Base-by-base conservation (phyloP, 2,888 invertebrate genomes). In the Drosophila helvetica region DNA sequence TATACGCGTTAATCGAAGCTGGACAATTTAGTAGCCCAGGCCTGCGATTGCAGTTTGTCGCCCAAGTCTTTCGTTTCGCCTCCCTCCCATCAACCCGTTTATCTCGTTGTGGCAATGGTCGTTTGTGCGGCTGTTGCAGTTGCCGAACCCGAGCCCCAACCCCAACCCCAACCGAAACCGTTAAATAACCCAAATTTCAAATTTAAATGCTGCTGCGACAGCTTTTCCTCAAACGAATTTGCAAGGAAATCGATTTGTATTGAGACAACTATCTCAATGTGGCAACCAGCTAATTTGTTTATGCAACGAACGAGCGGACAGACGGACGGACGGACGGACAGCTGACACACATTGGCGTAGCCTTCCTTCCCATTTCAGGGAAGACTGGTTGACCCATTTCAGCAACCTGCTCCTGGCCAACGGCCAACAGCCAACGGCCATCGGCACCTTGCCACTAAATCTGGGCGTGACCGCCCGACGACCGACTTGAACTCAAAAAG, bases 141-240 rank as follows among this genome's bases (percentile, higher is more conserved):
- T 38, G 38, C 38, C 38, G 38, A 38, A 30, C 61, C 48, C 48
- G 73, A 30, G 2, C 65, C 19, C 22, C 4, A 38, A 30, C 61
- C 48, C 48, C 68, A 30, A 9, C 65, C 19, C 22, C 4, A 22
- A 10, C 65, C 69, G 69, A 69, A 56, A 74, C 84, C 84, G 84
- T 84, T 84, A 84, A 85, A 80, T 84, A 84, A 84, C 84, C 84
- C 78, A 74, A 75, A 82, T 84, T 79, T 78, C 46, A 57, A 75
- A 66, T 63, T 69, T 60, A 79, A 79, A 62, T 63, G 74, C 57
- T 52, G 58, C 50, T 74, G 61, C 67, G 59, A 60, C 72, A 67
- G 64, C 73, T 73, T 66, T 57, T 72, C 73, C 73, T 73, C 46
- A 12, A 10, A 51, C 33, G 22, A 63, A 43, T 70, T 79, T 79